These are phyloP conservation scores for Pecten maximus DNA, from an alignment of 2,888 invertebrate species.

Conservation along the genomic window DNA sequence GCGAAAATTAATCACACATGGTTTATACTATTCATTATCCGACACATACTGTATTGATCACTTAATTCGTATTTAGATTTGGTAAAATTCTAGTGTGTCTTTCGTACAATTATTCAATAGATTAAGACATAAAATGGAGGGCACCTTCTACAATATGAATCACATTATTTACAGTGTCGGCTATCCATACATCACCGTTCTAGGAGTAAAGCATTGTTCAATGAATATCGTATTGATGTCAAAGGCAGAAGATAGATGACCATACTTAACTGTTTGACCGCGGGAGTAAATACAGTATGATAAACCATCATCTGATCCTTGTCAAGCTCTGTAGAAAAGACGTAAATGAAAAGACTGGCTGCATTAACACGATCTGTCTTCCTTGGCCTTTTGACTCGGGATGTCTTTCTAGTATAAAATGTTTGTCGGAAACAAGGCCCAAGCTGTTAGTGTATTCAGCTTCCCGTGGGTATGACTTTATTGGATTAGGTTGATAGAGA, in stretches of 20 bases:
- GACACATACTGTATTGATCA: no score
- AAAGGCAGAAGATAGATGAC: not conserved
- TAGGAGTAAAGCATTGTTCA: not conserved
- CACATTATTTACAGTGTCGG: not conserved
- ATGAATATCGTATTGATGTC: not conserved
- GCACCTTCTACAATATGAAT: not conserved
- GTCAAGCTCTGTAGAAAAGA: not conserved
- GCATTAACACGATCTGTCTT: not conserved
- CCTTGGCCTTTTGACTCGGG: not conserved
- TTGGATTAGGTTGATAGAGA: not conserved
- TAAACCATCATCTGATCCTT: not conserved
- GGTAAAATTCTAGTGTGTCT: no score
- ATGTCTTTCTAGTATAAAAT: not conserved
- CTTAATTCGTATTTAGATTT: no score
- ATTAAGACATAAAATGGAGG: no score
- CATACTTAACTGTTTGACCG: conserved; percentile 10
- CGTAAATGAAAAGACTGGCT: not conserved
- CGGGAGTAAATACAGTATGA: not conserved
- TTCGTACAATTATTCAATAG: no score
- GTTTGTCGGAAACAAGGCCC: not conserved
- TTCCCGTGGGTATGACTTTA: not conserved
- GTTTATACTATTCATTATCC: no score
- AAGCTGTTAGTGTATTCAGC: not conserved
- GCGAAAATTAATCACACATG: no score
- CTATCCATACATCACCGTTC: not conserved